A percentile compares a stretch with the other conserved stretches of the same genome.
These are phyloP conservation scores for Drosophila sp. DNA, from an alignment of 1,140 invertebrate species.

Conservation along the genomic window DNA sequence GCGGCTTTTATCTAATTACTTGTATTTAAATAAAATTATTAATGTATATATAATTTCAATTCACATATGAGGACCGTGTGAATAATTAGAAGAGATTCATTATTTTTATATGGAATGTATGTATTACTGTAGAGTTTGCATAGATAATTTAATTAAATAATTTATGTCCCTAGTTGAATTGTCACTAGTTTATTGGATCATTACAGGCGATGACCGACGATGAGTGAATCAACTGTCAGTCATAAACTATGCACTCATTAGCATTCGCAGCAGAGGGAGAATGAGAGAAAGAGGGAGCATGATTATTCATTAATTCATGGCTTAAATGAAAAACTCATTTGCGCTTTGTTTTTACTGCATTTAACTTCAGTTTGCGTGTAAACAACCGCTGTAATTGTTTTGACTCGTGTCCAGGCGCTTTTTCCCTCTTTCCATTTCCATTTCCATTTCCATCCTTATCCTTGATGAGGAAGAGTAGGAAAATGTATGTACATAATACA, in stretches of 20 bases:
- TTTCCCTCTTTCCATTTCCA: constrained; percentile 1
- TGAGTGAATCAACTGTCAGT: constrained; percentile 9
- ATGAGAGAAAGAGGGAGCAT: neutral
- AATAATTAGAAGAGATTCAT: neutral
- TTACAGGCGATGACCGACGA: neutral
- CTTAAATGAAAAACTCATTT: constrained; percentile 43
- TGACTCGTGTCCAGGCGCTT: constrained; percentile 67
- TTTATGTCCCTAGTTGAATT: constrained; percentile 30
- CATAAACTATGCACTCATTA: constrained; percentile 45
- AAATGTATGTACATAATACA: constrained; percentile 5
- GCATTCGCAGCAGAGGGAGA: constrained; percentile 22
- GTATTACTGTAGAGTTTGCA: neutral
- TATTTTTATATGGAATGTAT: neutral
- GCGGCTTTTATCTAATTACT: too few species aligned
- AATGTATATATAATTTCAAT: too few species aligned
- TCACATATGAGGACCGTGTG: neutral
- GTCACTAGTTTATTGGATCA: constrained; percentile 11
- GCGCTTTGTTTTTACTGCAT: constrained; percentile 31
- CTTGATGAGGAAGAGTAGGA: constrained; percentile 29
- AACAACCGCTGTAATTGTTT: constrained; percentile 73
- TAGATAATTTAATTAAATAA: constrained; percentile 35
- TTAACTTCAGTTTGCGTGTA: constrained; percentile 70
- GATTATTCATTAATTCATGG: constrained; percentile 43
- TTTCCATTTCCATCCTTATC: constrained; percentile 41
- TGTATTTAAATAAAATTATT: too few species aligned